These are phyloP conservation scores for Portunus trituberculatus DNA, from an alignment of 1,140 invertebrate genomes.

Conservation along the genomic window DNA sequence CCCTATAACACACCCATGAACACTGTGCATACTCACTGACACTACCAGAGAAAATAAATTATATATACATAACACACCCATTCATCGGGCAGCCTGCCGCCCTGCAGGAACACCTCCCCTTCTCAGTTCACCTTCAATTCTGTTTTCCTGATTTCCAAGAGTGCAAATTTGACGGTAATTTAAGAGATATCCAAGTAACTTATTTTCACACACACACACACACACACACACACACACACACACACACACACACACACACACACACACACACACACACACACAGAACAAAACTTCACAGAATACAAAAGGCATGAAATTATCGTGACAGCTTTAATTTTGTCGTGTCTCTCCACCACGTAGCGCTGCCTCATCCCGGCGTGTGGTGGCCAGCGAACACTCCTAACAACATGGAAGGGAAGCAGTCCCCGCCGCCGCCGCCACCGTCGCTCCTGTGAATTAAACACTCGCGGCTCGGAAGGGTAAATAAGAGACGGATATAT, in stretches of 20 bases:
- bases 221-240: background rate
- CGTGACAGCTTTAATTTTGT: background rate
- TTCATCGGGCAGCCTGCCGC: too few species aligned
- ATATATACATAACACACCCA: too few species aligned
- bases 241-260: background rate
- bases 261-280: background rate
- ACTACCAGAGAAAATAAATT: too few species aligned
- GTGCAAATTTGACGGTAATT: too few species aligned
- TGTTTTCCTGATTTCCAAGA: too few species aligned
- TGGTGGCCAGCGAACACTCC: background rate
- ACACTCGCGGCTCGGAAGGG: background rate
- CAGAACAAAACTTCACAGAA: background rate
- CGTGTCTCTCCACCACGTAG: background rate
- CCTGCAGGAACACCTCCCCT: too few species aligned
- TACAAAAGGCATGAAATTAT: background rate
- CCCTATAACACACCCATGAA: too few species aligned
- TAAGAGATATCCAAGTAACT: too few species aligned
- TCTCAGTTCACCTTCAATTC: too few species aligned
- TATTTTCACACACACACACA: background rate
- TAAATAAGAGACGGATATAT: background rate
- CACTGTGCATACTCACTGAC: too few species aligned
- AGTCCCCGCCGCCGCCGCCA: background rate
- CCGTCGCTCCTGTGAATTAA: background rate
- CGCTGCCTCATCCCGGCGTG: background rate
- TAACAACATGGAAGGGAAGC: background rate